Evolutionary conservation across 2,113 vertebrate species (phyloP).

Genomic region (Polyodon spathula): DNA sequence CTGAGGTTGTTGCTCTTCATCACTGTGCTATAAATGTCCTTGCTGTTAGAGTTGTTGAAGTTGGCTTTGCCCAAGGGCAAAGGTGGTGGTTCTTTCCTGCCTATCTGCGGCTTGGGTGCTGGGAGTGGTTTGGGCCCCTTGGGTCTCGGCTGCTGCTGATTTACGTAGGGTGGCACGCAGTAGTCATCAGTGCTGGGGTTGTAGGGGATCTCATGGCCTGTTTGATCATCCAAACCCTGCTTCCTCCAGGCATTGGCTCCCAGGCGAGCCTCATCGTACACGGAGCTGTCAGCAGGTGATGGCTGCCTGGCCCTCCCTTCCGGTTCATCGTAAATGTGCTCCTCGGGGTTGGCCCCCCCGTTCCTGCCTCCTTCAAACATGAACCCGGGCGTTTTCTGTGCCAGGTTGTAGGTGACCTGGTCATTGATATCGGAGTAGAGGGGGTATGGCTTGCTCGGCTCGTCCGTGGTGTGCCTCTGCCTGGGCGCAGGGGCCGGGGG

Average conservation of each 20-base stretch:
- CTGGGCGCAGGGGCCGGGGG: conserved; percentile 29
- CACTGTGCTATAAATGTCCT: conserved; percentile 71
- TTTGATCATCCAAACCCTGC: conserved; percentile 40
- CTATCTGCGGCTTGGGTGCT: conserved; percentile 67
- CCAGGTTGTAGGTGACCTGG: conserved; percentile 48
- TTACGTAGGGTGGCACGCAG: conserved; percentile 38
- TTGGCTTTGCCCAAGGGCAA: conserved; percentile 40
- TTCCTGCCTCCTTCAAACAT: conserved; percentile 33
- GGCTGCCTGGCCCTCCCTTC: conserved; percentile 56
- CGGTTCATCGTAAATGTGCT: conserved; percentile 90
- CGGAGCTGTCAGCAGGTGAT: conserved; percentile 14
- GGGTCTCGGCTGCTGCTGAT: conserved; percentile 18
- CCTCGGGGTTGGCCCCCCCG: conserved; percentile 14
- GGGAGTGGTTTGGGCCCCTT: conserved; percentile 61
- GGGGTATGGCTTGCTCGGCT: conserved; percentile 27
- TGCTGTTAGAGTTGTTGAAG: conserved; percentile 59
- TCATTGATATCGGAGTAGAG: conserved; percentile 61
- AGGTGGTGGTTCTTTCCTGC: conserved; percentile 41
- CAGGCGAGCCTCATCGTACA: conserved; percentile 68
- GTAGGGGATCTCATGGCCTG: conserved; percentile 56
- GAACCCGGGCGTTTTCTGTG: conserved; percentile 29
- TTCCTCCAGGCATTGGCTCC: conserved; percentile 56
- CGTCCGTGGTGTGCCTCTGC: conserved; percentile 37
- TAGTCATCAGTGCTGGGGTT: conserved; percentile 53
- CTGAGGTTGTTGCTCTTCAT: conserved; percentile 41